Base-by-base conservation (phyloP, 2,113 vertebrate species). In the Dendrocopos noguchii region DNA sequence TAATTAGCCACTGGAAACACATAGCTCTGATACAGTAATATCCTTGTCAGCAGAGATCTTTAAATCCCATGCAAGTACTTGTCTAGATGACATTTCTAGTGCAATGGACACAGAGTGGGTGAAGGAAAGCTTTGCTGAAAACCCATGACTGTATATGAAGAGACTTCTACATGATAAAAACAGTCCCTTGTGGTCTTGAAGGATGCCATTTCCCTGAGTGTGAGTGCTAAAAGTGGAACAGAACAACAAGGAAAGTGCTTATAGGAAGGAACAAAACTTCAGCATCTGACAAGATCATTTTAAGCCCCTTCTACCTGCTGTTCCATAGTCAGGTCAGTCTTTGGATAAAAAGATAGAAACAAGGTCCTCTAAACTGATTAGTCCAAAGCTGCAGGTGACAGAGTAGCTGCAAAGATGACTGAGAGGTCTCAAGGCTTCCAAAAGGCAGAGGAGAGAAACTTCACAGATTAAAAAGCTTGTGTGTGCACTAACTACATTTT, bases 271-370 rank as follows among this genome's bases (percentile, higher is more conserved):
- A 50, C 1, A 0, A 34, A 67, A 67, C 7, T 60, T 75, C 31
- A 21, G 9, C 11, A 13, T 55, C 47, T 4, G 1, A 9, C 0
- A 0, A 71, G 83, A 24, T 72, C 1, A 0, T 15, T 66, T 15
- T 36, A 36, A 25, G 65, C 27, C 77, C 33, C 47, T 88, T 90
- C 55, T 72, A 4, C 20, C 7, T 77, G 57, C 34, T 79, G 6
- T 50, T 78, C 33, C 27, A 36, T 33, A 78, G 12, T 18, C 19
- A 76, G 66, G 60, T 33, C 61, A 55, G 57, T 59, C 57, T 42
- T 79, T 4, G 5, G 47, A 25, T 17, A 21, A 63, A 74, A 82
- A 50, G 12, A 25, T 50, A 65, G 13, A 36, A 88, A 27, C 0
- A 1, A 71, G 16, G 42, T 53, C 15, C 61, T 65, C 80, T 80